These are phyloP conservation scores for Escarpia spicata DNA, from an alignment of 2,888 invertebrate species.

Conservation along the genomic window DNA sequence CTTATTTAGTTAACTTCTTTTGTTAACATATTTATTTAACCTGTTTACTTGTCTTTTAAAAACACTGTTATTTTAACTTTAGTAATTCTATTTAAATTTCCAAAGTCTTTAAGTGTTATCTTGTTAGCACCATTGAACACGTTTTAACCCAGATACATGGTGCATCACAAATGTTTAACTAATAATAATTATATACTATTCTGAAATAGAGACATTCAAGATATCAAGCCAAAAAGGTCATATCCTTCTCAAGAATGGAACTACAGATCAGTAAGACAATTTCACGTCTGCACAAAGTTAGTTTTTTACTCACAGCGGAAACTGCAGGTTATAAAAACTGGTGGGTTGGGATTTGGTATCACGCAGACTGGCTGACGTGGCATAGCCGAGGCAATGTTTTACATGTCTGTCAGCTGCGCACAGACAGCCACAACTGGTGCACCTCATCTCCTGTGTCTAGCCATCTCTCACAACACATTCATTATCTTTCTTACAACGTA, in stretches of 20 bases:
- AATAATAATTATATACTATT: too few species aligned
- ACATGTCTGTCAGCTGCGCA: not conserved
- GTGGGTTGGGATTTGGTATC: not conserved
- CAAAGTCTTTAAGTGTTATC: too few species aligned
- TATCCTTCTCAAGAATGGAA: not conserved
- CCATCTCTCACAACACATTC: not conserved
- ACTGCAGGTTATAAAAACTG: not conserved
- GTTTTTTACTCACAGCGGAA: not conserved
- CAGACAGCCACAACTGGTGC: not conserved
- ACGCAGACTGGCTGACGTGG: not conserved
- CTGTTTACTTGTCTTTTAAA: too few species aligned
- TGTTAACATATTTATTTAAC: too few species aligned
- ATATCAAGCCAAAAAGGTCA: not conserved
- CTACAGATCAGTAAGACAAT: not conserved
- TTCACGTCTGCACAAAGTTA: not conserved
- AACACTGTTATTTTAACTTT: too few species aligned
- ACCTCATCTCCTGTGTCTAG: not conserved
- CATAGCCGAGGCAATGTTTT: not conserved
- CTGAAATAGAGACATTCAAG: too few species aligned
- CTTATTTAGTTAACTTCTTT: too few species aligned
- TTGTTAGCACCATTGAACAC: too few species aligned
- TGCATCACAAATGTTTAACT: too few species aligned
- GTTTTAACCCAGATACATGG: too few species aligned
- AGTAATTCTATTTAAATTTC: too few species aligned
- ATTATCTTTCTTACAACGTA: not conserved